These are phyloP conservation scores for Gallinago stenura DNA, from an alignment of 2,797 vertebrate species.

Conservation along the genomic window DNA sequence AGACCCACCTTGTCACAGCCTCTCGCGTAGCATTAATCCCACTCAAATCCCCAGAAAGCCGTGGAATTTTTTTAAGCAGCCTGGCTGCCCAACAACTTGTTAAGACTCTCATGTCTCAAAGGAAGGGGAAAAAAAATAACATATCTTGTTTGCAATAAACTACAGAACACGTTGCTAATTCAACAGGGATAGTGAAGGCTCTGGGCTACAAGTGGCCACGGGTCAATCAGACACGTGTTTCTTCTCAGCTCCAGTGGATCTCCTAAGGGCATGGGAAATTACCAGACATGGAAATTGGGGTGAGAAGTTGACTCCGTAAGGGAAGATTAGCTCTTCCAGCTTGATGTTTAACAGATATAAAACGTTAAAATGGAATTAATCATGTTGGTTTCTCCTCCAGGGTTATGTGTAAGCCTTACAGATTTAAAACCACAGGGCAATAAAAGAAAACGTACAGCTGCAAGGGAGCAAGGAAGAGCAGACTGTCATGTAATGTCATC, in stretches of 20 bases:
- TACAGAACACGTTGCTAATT: neutral
- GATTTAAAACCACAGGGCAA: neutral
- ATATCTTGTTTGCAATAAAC: neutral
- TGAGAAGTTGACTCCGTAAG: neutral
- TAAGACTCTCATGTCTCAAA: neutral
- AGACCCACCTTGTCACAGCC: neutral
- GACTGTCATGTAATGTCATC: fast-evolving
- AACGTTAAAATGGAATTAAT: neutral
- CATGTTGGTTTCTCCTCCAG: neutral
- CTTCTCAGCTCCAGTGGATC: neutral
- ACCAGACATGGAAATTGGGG: neutral
- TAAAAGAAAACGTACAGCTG: neutral
- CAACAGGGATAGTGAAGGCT: neutral
- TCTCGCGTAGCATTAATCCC: neutral
- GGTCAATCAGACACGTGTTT: neutral
- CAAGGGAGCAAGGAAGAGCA: neutral
- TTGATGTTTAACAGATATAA: neutral
- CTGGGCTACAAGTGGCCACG: neutral
- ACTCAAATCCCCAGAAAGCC: neutral
- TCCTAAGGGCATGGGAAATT: neutral
- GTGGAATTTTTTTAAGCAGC: fast-evolving
- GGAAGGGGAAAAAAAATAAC: neutral
- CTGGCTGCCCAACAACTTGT: neutral
- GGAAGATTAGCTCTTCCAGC: neutral
- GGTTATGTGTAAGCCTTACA: neutral